These are phyloP conservation scores for Myiozetetes cayanensis DNA, from an alignment of 2,113 vertebrate species.

Conservation along the genomic window DNA sequence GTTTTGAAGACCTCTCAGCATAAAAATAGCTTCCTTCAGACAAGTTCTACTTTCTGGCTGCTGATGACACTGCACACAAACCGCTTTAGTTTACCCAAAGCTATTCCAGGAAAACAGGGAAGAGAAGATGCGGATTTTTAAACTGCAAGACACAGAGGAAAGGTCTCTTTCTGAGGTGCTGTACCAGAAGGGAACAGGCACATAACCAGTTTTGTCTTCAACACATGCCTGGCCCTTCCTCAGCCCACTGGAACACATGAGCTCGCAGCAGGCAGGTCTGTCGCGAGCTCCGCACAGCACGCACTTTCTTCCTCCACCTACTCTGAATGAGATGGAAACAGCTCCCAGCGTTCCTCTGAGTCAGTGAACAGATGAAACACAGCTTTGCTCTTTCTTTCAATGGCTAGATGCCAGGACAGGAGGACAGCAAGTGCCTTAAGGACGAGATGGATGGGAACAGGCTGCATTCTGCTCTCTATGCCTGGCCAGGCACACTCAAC, in stretches of 20 bases:
- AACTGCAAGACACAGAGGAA: background rate
- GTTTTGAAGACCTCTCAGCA: background rate
- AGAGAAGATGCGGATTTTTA: background rate
- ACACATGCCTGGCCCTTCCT: background rate
- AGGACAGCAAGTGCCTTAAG: slow-evolving; percentile 34
- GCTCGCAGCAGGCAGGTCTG: slow-evolving; percentile 38
- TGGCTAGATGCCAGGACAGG: slow-evolving; percentile 35
- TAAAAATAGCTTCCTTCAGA: background rate
- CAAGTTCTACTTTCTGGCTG: background rate
- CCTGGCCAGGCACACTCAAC: background rate
- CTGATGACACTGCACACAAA: background rate
- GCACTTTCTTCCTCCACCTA: slow-evolving; percentile 49
- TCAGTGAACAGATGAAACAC: slow-evolving; percentile 51
- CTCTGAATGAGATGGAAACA: slow-evolving; percentile 22
- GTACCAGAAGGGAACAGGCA: slow-evolving; percentile 1
- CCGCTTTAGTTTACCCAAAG: background rate
- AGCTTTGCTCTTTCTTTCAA: slow-evolving; percentile 52
- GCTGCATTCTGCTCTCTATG: background rate
- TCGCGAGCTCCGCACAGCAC: background rate
- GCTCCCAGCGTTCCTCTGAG: slow-evolving; percentile 30
- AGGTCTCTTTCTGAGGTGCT: slow-evolving; percentile 5
- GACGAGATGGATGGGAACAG: background rate
- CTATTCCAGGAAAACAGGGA: background rate
- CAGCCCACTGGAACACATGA: slow-evolving; percentile 37
- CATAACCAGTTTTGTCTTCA: background rate